Conservation (phyloP, 2,888 invertebrate genomes). For the Drosophila subquinaria region DNA sequence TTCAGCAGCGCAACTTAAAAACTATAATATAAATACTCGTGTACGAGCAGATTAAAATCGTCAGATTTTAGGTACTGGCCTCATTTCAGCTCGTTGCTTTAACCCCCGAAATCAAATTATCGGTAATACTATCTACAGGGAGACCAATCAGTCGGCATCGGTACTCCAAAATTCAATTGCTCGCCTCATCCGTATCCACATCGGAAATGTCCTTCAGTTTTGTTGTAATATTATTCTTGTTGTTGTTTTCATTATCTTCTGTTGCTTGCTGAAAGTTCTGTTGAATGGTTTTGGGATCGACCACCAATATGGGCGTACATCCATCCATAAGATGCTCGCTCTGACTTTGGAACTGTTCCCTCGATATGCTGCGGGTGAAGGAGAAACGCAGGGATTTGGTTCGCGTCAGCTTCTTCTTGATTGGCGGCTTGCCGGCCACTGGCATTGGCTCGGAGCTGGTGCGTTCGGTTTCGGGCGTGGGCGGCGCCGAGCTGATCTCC, state of each 20-base stretch:
- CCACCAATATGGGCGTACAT: conserved; percentile 85
- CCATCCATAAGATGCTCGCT: conserved; percentile 85
- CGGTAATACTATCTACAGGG: conserved; percentile 60
- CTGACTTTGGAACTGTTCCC: conserved; percentile 85
- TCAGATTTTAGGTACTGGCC: conserved; percentile 58
- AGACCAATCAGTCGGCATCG: background rate
- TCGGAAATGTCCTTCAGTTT: conserved; percentile 83
- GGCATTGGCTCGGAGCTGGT: conserved; percentile 71
- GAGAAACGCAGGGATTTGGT: conserved; percentile 85
- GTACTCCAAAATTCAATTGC: conserved; percentile 73
- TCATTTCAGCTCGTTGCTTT: conserved; percentile 62
- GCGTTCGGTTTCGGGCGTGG: conserved; percentile 81
- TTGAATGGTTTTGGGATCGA: conserved; percentile 83
- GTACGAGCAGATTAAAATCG: conserved; percentile 49
- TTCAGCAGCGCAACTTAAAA: conserved; percentile 59
- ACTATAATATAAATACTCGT: conserved; percentile 58
- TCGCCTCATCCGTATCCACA: conserved; percentile 85
- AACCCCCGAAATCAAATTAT: conserved; percentile 24
- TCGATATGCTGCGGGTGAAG: conserved; percentile 85
- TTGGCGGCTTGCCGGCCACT: conserved; percentile 79
- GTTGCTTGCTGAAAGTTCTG: conserved; percentile 83
- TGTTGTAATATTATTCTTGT: conserved; percentile 68
- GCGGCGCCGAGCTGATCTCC: conserved; percentile 72
- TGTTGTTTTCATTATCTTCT: conserved; percentile 63
- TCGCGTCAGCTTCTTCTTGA: conserved; percentile 85